These are phyloP conservation scores for Muscidifurax raptorellus DNA, from an alignment of 1,140 invertebrate species.

Conservation along the genomic window DNA sequence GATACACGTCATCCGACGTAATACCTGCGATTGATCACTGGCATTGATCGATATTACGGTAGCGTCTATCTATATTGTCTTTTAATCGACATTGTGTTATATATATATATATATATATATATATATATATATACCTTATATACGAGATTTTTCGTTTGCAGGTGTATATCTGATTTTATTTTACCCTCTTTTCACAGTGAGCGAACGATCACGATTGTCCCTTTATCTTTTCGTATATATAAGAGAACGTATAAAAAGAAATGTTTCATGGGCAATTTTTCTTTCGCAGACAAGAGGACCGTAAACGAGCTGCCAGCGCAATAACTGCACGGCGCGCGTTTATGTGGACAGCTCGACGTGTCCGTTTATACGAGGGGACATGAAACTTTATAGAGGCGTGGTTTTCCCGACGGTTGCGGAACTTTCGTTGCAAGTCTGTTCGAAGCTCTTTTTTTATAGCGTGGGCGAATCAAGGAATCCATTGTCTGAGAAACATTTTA, in stretches of 20 bases:
- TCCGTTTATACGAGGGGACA: slow-evolving; percentile 11
- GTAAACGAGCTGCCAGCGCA: not conserved
- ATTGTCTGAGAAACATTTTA: not conserved
- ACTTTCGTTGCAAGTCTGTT: not conserved
- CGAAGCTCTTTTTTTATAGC: not conserved
- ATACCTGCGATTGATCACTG: no score
- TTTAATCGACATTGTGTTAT: no score
- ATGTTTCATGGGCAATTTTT: not conserved
- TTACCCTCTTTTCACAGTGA: not conserved
- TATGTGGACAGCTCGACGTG: slow-evolving; percentile 1
- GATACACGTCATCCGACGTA: no score
- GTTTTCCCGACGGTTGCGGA: not conserved
- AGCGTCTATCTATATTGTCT: no score
- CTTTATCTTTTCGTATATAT: no score
- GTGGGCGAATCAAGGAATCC: not conserved
- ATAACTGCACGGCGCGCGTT: not conserved
- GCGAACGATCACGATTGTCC: not conserved
- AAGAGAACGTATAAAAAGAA: not conserved
- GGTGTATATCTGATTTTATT: not conserved
- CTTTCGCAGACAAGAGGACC: not conserved
- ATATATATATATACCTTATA: no score
- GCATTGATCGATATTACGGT: no score
- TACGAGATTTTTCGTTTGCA: no score
- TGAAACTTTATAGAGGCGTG: not conserved
- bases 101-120: no score